These are phyloP conservation scores for Campylorhamphus procurvoides DNA, from an alignment of 2,113 vertebrate species.

Conservation along the genomic window DNA sequence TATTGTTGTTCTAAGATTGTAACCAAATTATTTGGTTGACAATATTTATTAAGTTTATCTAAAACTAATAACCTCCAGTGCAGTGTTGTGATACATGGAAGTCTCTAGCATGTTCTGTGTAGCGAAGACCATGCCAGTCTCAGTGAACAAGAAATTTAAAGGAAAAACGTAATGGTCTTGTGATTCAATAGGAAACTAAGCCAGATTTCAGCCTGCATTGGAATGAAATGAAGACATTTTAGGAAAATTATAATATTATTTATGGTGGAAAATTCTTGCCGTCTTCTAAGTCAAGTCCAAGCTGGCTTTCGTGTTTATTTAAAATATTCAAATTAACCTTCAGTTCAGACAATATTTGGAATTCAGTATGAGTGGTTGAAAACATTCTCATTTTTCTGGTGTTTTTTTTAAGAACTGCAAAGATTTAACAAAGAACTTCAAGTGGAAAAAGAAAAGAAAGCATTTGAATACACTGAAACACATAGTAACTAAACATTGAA, in stretches of 20 bases:
- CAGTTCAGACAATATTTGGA: not conserved
- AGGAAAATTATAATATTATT: not conserved
- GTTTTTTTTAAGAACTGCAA: not conserved
- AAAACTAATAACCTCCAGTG: not conserved
- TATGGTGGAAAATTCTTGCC: not conserved
- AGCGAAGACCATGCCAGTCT: not conserved
- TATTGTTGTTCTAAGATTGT: not conserved
- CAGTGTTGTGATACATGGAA: not conserved
- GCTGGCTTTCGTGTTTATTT: not conserved
- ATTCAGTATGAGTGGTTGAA: not conserved
- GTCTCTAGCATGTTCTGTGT: rapidly evolving
- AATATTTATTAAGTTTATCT: not conserved
- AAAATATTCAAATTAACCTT: not conserved
- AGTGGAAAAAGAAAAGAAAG: not conserved
- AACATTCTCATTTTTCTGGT: not conserved
- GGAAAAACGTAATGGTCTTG: not conserved
- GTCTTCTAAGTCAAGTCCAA: not conserved
- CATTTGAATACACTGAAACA: not conserved
- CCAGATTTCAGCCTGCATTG: not conserved
- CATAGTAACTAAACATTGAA: not conserved
- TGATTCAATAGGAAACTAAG: not conserved
- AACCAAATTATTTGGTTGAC: not conserved
- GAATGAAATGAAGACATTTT: not conserved
- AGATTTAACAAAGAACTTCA: not conserved
- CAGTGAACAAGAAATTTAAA: not conserved